Base-by-base conservation (phyloP, 2,113 vertebrate species). In the Eretmodus cyanostictus region DNA sequence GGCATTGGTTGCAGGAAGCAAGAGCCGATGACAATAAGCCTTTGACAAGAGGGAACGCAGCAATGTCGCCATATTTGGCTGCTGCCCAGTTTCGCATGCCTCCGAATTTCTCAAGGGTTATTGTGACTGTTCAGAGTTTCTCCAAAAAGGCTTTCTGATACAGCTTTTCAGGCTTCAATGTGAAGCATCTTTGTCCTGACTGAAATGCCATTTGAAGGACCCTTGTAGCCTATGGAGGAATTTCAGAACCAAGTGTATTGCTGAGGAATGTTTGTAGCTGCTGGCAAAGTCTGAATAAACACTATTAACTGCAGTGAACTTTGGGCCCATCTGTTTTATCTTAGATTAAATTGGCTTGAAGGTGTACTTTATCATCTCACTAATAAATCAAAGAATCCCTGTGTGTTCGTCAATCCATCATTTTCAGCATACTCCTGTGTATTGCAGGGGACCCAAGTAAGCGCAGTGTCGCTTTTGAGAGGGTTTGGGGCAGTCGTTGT, bases 1-100 rank as follows among this genome's bases (percentile, higher is more conserved):
- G 53, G 83, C 59, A 40, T 84, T 38, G 54, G 86, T 89, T 83
- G 59, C 83, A 61, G 88, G 38, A 87, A 16, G 86, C 89, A 53
- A 82, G 17, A 14, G 61, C 42, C 36, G 51, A 66, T 55, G 14
- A 94, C 93, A 95, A 94, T 85, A 76, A 83, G 31, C 87, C 87
- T 89, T 96, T 93, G 91, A 94, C 47, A n/a, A 80, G 82, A 22
- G 45, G 54, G 82, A 93, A 82, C 53, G 19, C 31, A 29, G 86
- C 84, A 91, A 94, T 96, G 96, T 96, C 93, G 95, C 96, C 95
- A 95, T 95, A 71, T 94, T 96, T 97, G 97, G 96, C 95, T 89
- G n/a, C 86, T 12, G 86, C 88, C 93, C 95, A 94, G 89, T 85
- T 92, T 94, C 84, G 83, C 91, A 92, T 95, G 88, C 89, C 96